Evolutionary conservation across 1,140 invertebrate genomes (phyloP).

Genomic region (Tribolium castaneum): DNA sequence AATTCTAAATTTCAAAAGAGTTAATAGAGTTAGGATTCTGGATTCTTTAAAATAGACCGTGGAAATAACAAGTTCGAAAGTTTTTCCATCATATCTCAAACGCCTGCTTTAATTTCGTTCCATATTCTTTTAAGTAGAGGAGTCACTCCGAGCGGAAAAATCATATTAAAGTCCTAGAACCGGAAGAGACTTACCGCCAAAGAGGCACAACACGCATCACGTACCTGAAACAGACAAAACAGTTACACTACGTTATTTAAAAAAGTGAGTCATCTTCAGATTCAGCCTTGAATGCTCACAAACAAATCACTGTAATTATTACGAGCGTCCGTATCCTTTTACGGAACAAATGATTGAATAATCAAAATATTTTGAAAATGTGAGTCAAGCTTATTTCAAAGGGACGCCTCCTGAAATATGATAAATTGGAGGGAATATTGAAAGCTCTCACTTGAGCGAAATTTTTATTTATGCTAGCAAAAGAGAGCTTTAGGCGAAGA

Average conservation of each 20-base stretch:
- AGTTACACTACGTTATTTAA: neutral
- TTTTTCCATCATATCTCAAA: slow-evolving; percentile 54
- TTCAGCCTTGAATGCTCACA: neutral
- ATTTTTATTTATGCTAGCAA: slow-evolving; percentile 34
- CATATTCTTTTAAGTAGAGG: slow-evolving; percentile 41
- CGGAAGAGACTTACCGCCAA: slow-evolving; percentile 1
- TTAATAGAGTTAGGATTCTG: slow-evolving; percentile 53
- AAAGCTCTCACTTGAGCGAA: slow-evolving; percentile 35
- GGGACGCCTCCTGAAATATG: slow-evolving; percentile 24
- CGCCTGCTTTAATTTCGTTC: slow-evolving; percentile 48
- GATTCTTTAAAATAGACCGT: slow-evolving; percentile 43
- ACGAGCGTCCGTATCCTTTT: neutral
- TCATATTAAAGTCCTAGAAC: neutral
- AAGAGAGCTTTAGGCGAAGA: slow-evolving; percentile 32
- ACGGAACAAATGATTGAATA: neutral
- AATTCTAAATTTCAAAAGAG: slow-evolving; percentile 56
- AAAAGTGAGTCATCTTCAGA: neutral
- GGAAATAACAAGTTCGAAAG: slow-evolving; percentile 47
- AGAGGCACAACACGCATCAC: neutral
- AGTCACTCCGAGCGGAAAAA: slow-evolving; percentile 40
- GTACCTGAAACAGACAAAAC: neutral
- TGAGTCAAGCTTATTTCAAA: slow-evolving; percentile 2
- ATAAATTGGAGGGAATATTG: slow-evolving; percentile 36
- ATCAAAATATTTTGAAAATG: neutral
- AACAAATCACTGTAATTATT: neutral